Conservation (phyloP, 2,888 invertebrate genomes). For the Galerucella pusilla region DNA sequence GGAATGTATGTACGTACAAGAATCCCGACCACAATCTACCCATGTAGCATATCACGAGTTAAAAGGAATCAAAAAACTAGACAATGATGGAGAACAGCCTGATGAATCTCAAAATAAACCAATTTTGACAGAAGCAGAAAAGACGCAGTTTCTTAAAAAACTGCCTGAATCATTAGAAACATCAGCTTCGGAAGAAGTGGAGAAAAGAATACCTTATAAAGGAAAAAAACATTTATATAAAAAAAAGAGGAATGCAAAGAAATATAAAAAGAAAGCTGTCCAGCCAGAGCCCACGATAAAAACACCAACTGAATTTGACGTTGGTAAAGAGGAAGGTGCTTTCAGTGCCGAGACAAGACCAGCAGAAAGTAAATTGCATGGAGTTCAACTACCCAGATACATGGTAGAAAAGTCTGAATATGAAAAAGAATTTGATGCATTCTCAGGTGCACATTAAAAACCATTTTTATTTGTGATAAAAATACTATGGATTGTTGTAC, state of each 20-base stretch:
- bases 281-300: slow-evolving; percentile 58
- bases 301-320: slow-evolving; percentile 67
- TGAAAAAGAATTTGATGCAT: slow-evolving; percentile 74
- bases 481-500: slow-evolving; percentile 24
- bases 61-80: slow-evolving; percentile 70
- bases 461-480: slow-evolving; percentile 39
- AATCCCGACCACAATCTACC: slow-evolving; percentile 73
- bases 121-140: slow-evolving; percentile 44
- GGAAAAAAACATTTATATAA: slow-evolving; percentile 16
- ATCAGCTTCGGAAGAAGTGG: slow-evolving; percentile 53
- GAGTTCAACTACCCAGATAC: slow-evolving; percentile 74
- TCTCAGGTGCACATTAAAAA: slow-evolving; percentile 53
- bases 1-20: slow-evolving; percentile 82
- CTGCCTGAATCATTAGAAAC: slow-evolving; percentile 42
- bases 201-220: slow-evolving; percentile 27
- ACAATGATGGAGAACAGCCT: slow-evolving; percentile 45
- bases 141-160: slow-evolving; percentile 48
- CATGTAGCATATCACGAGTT: slow-evolving; percentile 76
- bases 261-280: slow-evolving; percentile 44
- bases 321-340: slow-evolving; percentile 70
- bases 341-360: slow-evolving; percentile 76
- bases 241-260: slow-evolving; percentile 32
- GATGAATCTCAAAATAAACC: slow-evolving; percentile 41
- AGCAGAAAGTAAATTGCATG: slow-evolving; percentile 72
- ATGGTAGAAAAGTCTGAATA: slow-evolving; percentile 77